These are phyloP conservation scores for Salvator merianae DNA, from an alignment of 2,113 vertebrate genomes.

Conservation along the genomic window DNA sequence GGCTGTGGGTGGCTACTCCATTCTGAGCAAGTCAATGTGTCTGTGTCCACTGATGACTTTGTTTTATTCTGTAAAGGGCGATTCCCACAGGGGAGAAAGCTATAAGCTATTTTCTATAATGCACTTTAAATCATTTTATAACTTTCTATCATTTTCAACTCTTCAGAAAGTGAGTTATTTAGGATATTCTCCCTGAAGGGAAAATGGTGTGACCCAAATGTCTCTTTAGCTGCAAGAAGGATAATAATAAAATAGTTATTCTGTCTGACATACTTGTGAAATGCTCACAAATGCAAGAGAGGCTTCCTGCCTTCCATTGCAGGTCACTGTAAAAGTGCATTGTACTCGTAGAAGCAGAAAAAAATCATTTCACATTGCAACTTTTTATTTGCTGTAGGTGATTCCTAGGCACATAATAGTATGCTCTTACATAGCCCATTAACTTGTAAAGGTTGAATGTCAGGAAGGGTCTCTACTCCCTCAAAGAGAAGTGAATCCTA, in stretches of 20 bases:
- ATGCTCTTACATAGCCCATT: neutral
- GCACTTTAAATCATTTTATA: neutral
- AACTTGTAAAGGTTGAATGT: constrained; percentile 19
- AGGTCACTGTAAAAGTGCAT: neutral
- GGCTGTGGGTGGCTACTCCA: neutral
- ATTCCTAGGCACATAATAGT: neutral
- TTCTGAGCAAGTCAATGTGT: neutral
- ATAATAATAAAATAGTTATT: neutral
- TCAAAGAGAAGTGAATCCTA: accelerated
- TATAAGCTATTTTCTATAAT: neutral
- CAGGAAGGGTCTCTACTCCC: neutral
- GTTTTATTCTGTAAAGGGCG: neutral
- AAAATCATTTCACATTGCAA: constrained; percentile 1
- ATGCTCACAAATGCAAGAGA: neutral
- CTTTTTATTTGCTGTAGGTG: neutral
- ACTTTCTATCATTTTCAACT: neutral
- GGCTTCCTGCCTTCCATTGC: neutral
- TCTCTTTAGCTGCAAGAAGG: neutral
- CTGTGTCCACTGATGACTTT: neutral
- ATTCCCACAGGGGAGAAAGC: neutral
- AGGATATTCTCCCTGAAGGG: neutral
- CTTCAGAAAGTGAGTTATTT: neutral
- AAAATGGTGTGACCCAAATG: neutral
- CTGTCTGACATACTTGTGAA: neutral
- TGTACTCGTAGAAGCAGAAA: constrained; percentile 3